Base-by-base conservation (phyloP, 2,888 invertebrate genomes). In the Rhaphigaster nebulosa region DNA sequence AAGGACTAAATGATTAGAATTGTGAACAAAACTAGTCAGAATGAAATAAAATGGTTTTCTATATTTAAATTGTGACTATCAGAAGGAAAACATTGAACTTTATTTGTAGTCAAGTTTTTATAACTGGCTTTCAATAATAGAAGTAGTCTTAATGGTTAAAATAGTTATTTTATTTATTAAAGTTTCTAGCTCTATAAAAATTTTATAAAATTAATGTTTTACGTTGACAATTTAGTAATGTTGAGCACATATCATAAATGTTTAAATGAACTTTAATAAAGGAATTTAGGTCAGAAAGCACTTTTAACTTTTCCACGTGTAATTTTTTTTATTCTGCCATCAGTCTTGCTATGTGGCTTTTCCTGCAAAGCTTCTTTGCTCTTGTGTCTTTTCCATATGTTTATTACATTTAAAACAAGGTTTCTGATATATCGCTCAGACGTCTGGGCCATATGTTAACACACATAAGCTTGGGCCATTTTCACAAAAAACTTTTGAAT, bases 211-310 rank as follows among this genome's bases (percentile, higher is more conserved):
- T 45, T 41, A 50, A 84, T 84, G 45, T 84, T 84, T 45, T 84
- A n/a, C 45, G 50, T 84, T 45, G 45, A 84, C 84, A n/a, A 84
- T 84, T 84, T 84, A 84, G n/a, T 84, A 50, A 84, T 84, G 84
- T 84, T 84, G 84, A 84, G 84, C 84, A 84, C 84, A 80, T 84
- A 45, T 84, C 45, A n/a, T 45, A 84, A 84, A 84, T 84, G 84
- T 84, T 84, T 84, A 45, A 84, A 84, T 84, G 20, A 84, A 45
- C 45, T 84, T 50, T 45, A 84, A 84, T 84, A 84, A 84, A 84
- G 84, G n/a, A 84, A 84, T 84, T 45, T 84, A 84, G 70, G 20
- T 38, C 34, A 76, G 70, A 38, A 76, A 76, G 23, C 20, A 76
- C 70, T 38, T 76, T 38, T 76, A 76, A 76, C 15, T 38, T 76